Evolutionary conservation across 2,113 vertebrate genomes (phyloP).

Genomic region (Enhydra lutris): DNA sequence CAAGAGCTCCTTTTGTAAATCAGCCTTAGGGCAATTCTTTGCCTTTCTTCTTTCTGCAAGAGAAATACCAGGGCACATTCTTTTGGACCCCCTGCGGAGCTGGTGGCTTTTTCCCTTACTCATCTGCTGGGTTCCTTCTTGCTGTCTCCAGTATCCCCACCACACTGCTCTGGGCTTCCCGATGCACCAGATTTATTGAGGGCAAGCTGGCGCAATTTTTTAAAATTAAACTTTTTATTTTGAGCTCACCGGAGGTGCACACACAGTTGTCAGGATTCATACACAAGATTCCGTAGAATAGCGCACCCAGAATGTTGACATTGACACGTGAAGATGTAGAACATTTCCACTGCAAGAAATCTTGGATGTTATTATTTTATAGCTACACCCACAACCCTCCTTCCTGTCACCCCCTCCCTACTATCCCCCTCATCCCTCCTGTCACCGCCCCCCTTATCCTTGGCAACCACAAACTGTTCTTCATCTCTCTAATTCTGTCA

Average conservation of each 20-base stretch:
- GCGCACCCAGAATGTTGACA: background rate
- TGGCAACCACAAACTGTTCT: background rate
- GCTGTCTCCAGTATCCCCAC: background rate
- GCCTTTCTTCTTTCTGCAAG: background rate
- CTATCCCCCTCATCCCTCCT: too few species aligned
- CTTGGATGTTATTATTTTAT: background rate
- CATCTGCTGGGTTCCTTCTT: background rate
- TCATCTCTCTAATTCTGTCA: background rate
- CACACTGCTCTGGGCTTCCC: background rate
- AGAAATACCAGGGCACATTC: background rate
- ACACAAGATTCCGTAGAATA: background rate
- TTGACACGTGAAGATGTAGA: background rate
- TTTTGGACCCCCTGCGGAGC: background rate
- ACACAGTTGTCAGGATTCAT: background rate
- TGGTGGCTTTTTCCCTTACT: background rate
- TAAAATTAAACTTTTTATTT: background rate
- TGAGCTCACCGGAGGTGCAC: background rate
- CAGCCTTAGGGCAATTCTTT: background rate
- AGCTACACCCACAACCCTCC: background rate
- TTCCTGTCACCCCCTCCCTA: too few species aligned
- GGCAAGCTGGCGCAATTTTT: background rate
- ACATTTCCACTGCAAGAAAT: background rate
- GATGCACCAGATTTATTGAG: background rate
- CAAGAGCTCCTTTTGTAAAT: background rate
- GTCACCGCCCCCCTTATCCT: background rate